Conservation (phyloP, 2,888 invertebrate species). For the Nematopogon swammerdamellus region DNA sequence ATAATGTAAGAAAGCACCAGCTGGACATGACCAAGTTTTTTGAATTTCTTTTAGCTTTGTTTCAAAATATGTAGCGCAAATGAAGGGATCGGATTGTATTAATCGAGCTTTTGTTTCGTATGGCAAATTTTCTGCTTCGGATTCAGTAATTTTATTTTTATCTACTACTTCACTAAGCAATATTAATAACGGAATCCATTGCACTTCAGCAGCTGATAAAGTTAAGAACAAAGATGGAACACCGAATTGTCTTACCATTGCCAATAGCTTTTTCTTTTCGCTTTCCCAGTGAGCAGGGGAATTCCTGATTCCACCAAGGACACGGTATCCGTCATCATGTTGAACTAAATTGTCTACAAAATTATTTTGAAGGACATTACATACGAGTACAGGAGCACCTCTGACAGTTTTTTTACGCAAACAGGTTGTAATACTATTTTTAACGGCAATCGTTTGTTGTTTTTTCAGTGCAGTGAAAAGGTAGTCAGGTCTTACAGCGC, state of each 20-base stretch:
- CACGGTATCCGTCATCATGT: constrained; percentile 10
- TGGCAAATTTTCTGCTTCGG: constrained; percentile 6
- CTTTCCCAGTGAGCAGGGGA: constrained; percentile 15
- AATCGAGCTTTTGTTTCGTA: constrained; percentile 11
- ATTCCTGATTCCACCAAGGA: constrained; percentile 12
- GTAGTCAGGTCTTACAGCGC: constrained; percentile 13
- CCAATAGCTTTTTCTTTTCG: constrained; percentile 14
- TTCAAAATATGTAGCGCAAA: constrained; percentile 11
- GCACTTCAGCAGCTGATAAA: no score
- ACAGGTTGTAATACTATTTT: constrained; percentile 10
- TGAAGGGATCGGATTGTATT: constrained; percentile 15
- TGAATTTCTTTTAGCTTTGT: constrained; percentile 4
- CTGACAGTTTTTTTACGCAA: constrained; percentile 13
- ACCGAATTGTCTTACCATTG: no score
- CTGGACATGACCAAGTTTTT: constrained; percentile 9
- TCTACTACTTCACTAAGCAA: constrained; percentile 4
- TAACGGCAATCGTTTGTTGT: constrained; percentile 7
- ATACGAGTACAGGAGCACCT: constrained; percentile 9
- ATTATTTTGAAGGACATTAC: constrained; percentile 9
- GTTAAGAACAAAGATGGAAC: no score
- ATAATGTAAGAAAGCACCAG: constrained; percentile 12
- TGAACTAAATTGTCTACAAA: constrained; percentile 11
- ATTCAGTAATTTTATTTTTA: constrained; percentile 7
- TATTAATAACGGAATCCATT: no score
- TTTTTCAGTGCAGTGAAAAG: constrained; percentile 10